Base-by-base conservation (phyloP, 2,113 vertebrate species). In the Onychostoma macrolepis region DNA sequence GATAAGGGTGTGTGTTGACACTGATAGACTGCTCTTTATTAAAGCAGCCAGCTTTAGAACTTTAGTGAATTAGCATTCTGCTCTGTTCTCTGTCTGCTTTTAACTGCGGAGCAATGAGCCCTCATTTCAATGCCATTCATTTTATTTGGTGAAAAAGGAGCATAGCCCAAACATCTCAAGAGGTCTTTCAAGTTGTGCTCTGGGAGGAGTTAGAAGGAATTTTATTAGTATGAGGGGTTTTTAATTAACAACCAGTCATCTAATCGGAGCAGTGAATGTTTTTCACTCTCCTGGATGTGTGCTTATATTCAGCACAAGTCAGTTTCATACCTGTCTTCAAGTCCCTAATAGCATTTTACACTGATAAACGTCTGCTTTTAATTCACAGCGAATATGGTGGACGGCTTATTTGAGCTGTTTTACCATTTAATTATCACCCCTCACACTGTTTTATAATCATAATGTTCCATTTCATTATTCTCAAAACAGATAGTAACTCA, bases 221-320 rank as follows among this genome's bases (percentile, higher is more conserved):
- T 89, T 88, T 87, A 89, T 36, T 71, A 87, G 71, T 87, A 83
- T 86, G 76, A 87, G 50, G 84, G 63, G 48, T 86, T 91, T 89
- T 90, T 90, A 89, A 89, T 91, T 89, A 89, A 91, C 84, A 79
- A 77, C 65, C 85, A 89, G 84, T 69, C 83, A 84, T 87, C 77
- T 75, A 80, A 78, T 84, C 56, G 56, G 48, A 77, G 61, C 72
- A 28, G 53, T 28, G 78, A 45, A 84, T 50, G 58, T 75, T 78
- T 65, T 83, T 74, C 38, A 76, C 43, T 81, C 63, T 65, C 65
- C 74, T 80, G 84, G 50, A 81, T 36, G 63, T 82, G 53, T n/a
- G 41, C 78, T 74, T 72, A 80, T 79, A 53, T 84, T 84, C 80
- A 48, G 56, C 56, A 30, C 41, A 63, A 83, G 69, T 43, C 72